Percentiles rank a stretch among this genome's conserved stretches.
These are phyloP conservation scores for Micrastur ruficollis DNA, from an alignment of 2,797 vertebrate species.

Conservation along the genomic window DNA sequence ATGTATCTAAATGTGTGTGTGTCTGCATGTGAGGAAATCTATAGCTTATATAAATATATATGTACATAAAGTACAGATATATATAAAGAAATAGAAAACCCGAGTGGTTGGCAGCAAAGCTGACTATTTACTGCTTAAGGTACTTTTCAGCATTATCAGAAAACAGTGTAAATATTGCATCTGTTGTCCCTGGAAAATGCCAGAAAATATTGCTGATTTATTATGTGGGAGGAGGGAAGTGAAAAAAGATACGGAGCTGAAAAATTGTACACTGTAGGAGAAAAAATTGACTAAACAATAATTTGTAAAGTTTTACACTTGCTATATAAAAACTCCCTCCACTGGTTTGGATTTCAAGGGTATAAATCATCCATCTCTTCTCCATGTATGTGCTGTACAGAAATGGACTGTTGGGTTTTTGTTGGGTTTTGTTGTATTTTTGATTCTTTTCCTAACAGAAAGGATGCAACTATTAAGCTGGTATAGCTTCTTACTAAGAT, in stretches of 20 bases:
- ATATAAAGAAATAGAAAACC: neutral
- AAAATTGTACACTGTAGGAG: conserved; percentile 34
- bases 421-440: neutral
- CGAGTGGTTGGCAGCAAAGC: neutral
- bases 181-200: conserved; percentile 59
- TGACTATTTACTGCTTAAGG: conserved; percentile 16
- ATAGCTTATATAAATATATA: neutral
- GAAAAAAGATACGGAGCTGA: conserved; percentile 19
- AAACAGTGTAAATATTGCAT: conserved; percentile 29
- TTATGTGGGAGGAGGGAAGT: conserved; percentile 30
- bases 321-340: neutral
- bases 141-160: conserved; percentile 38
- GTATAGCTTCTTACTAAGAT: neutral
- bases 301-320: conserved; percentile 56
- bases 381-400: neutral
- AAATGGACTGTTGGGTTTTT: neutral
- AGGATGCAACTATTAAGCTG: neutral
- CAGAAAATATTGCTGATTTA: conserved; percentile 66
- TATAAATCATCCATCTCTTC: neutral
- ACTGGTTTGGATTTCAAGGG: neutral
- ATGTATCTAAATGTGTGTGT: neutral
- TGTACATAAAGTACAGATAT: neutral
- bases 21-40: neutral
- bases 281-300: conserved; percentile 36
- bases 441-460: neutral